Evolutionary conservation across 2,113 vertebrate genomes (phyloP).

Genomic region (Ceyx cyanopectus): DNA sequence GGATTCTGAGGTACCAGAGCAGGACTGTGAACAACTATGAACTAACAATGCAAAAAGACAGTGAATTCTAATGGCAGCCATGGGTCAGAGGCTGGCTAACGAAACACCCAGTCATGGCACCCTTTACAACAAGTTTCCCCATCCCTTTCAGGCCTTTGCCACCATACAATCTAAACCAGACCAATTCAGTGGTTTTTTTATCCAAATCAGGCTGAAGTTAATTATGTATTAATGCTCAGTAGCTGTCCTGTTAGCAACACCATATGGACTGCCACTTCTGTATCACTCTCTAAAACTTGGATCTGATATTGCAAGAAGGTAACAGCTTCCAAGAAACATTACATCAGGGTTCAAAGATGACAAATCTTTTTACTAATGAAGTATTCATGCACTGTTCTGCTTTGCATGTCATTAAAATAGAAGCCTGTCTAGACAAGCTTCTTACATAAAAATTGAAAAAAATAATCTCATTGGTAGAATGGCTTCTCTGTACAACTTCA

Average conservation of each 20-base stretch:
- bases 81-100: not conserved
- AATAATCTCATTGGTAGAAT: not conserved
- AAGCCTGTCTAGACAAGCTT: constrained; percentile 50
- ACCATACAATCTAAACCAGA: not conserved
- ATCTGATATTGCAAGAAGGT: not conserved
- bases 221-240: not conserved
- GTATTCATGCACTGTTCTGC: constrained; percentile 39
- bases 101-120: not conserved
- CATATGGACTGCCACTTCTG: not conserved
- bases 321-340: constrained; percentile 39
- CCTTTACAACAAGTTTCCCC: not conserved
- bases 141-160: not conserved
- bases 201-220: not conserved
- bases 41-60: not conserved
- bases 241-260: not conserved
- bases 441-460: not conserved
- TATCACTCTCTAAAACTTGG: not conserved
- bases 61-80: not conserved
- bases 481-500: not conserved
- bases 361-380: constrained; percentile 48
- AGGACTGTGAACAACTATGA: not conserved
- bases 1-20: not conserved
- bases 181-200: not conserved
- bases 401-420: constrained; percentile 61
- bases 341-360: constrained; percentile 47